A percentile compares a stretch with the other conserved stretches of the same genome.
Evolutionary conservation across 2,888 invertebrate genomes (phyloP).

Genomic region (Amblyjoppa fuscipennis): DNA sequence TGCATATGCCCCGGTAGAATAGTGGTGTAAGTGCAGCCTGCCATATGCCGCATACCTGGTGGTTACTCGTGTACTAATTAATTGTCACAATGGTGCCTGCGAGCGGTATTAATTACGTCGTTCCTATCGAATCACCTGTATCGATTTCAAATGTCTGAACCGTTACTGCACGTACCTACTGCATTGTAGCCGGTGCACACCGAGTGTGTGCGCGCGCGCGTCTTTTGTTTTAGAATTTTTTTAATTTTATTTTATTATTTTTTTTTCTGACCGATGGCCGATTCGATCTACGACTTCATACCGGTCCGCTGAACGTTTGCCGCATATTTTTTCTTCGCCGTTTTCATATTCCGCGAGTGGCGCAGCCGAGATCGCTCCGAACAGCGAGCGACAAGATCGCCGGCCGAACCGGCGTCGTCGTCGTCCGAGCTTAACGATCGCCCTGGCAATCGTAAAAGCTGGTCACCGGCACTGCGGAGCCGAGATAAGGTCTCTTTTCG

Average conservation of each 20-base stretch:
- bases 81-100: slow-evolving; percentile 57
- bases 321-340: background rate
- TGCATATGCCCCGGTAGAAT: background rate
- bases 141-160: slow-evolving; percentile 42
- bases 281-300: background rate
- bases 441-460: slow-evolving; percentile 58
- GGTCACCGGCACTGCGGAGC: slow-evolving; percentile 42
- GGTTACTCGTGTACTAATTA: slow-evolving; percentile 56
- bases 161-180: slow-evolving; percentile 7
- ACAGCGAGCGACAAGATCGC: slow-evolving; percentile 36
- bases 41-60: slow-evolving; percentile 59
- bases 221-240: background rate
- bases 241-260: background rate
- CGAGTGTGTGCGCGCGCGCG: too few relatives aligned
- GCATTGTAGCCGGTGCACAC: background rate
- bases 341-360: background rate
- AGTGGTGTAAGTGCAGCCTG: slow-evolving; percentile 50
- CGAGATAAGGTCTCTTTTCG: slow-evolving; percentile 53
- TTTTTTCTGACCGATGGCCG: background rate
- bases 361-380: slow-evolving; percentile 42
- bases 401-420: slow-evolving; percentile 1
- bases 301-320: background rate
- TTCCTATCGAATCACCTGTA: slow-evolving; percentile 44
- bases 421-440: slow-evolving; percentile 57
- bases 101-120: slow-evolving; percentile 57